Percentiles rank a stretch among this genome's conserved stretches.
Evolutionary conservation across 1,140 invertebrate genomes (phyloP).

Genomic region (Macrocentrus cingulum): DNA sequence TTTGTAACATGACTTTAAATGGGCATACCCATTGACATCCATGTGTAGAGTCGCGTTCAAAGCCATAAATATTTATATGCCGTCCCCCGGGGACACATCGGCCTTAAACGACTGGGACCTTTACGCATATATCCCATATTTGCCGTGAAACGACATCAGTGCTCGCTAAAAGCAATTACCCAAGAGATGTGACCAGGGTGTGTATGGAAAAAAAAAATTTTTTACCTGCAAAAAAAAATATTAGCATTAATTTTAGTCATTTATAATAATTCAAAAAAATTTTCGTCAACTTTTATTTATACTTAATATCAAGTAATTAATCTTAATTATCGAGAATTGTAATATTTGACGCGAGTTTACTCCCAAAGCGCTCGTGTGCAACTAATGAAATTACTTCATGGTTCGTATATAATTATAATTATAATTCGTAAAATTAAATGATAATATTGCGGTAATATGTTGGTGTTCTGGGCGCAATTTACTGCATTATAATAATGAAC

Average conservation of each 20-base stretch:
- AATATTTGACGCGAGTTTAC: no score
- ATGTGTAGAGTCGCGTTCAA: not conserved
- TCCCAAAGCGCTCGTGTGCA: not conserved
- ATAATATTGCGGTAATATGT: conserved; percentile 1
- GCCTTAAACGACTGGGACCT: conserved; percentile 1
- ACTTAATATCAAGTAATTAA: not conserved
- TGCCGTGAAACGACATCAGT: not conserved
- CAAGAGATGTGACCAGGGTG: not conserved
- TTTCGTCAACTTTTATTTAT: not conserved
- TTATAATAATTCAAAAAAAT: not conserved
- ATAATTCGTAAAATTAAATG: conserved; percentile 13
- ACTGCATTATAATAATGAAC: conserved; percentile 9
- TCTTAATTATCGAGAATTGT: not conserved
- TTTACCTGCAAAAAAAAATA: not conserved
- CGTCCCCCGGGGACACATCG: not conserved
- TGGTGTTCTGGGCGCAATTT: not conserved
- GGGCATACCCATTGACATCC: not conserved
- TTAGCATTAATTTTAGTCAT: not conserved
- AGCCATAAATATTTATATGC: conserved; percentile 1
- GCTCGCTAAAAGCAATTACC: conserved; percentile 3
- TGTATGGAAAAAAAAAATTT: no score
- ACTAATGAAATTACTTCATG: conserved; percentile 16
- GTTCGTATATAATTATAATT: conserved; percentile 10
- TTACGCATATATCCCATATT: conserved; percentile 5
- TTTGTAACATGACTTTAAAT: not conserved